These are phyloP conservation scores for Vulpes lagopus DNA, from an alignment of 2,113 vertebrate species.

Conservation along the genomic window DNA sequence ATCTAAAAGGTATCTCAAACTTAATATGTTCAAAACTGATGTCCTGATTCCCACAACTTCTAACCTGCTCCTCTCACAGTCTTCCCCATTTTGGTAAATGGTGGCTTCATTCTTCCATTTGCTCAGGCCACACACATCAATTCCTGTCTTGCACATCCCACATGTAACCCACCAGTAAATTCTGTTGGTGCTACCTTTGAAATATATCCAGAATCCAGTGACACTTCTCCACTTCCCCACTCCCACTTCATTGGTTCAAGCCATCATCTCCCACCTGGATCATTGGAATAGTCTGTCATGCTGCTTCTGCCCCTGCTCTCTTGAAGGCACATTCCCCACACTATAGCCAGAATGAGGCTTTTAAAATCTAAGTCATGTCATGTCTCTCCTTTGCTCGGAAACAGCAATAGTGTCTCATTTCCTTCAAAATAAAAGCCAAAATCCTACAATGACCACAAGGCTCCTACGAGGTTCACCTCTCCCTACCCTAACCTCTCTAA, in stretches of 20 bases:
- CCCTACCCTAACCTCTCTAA: not conserved
- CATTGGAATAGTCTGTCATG: not conserved
- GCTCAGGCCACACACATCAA: not conserved
- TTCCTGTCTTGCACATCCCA: not conserved
- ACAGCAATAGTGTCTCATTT: not conserved
- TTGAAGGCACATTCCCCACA: not conserved
- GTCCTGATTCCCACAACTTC: not conserved
- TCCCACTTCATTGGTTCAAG: not conserved
- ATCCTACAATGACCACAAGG: not conserved
- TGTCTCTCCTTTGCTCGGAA: not conserved
- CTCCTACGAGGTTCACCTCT: not conserved
- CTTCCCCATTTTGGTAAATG: not conserved
- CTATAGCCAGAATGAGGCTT: conserved; percentile 29
- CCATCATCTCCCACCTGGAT: not conserved
- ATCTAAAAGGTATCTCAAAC: conserved; percentile 8
- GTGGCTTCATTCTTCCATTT: not conserved
- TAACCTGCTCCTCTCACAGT: not conserved
- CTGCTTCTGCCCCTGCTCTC: not conserved
- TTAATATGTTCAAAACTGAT: not conserved
- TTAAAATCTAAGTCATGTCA: not conserved
- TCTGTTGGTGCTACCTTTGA: not conserved
- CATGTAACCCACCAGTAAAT: not conserved
- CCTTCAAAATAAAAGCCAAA: conserved; percentile 31
- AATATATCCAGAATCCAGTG: conserved; percentile 6
- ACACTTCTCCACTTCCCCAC: not conserved